These are phyloP conservation scores for rat (Rattus norvegicus) DNA, from an alignment of 2,113 vertebrate genomes.

Conservation along the genomic window GRCr8 NC_086023.1:144254501-144255000, in stretches of 20 bases:
- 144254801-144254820: neutral
- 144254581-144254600: neutral
- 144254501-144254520: neutral
- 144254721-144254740: neutral
- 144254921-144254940: accelerated
- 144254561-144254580: neutral
- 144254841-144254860: neutral
- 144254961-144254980: conserved; percentile 35
- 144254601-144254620: neutral
- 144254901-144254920: neutral
- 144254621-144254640: neutral
- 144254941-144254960: neutral
- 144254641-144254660: neutral
- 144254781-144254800: neutral
- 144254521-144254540: too few species aligned
- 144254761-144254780: neutral
- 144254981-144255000: neutral
- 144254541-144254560: neutral
- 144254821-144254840: neutral
- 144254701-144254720: conserved; percentile 23
- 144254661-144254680: neutral
- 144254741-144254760: neutral
- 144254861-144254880: too few species aligned
- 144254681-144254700: neutral
- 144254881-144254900: accelerated